phyloP scores from a whole-genome alignment of 2,797 vertebrate genomes.

The Pseudochirops corinnae region DNA sequence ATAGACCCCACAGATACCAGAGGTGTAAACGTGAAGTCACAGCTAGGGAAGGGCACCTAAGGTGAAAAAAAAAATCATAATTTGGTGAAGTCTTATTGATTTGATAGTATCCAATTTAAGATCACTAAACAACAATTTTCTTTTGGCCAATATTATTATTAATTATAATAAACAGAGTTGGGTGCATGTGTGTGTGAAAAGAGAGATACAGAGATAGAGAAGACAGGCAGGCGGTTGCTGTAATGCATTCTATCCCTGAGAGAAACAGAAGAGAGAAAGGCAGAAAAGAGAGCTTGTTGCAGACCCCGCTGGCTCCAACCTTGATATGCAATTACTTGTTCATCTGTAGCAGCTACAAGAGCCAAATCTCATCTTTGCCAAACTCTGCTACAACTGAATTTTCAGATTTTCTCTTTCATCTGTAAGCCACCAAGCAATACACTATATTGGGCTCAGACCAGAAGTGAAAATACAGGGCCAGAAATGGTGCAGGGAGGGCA shows the following conservation, averaged over 20 bases:
- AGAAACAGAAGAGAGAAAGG: background rate
- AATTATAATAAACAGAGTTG: background rate
- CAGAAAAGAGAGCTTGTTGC: background rate
- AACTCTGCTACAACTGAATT: slow-evolving; percentile 17
- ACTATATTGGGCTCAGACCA: background rate
- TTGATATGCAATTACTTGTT: background rate
- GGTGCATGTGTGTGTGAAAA: background rate
- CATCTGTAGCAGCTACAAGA: background rate
- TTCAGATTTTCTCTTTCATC: slow-evolving; percentile 7
- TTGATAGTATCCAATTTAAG: background rate
- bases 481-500: background rate
- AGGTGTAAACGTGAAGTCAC: background rate
- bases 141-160: background rate
- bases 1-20: background rate
- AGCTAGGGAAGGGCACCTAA: background rate
- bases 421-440: background rate
- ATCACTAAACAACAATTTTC: background rate
- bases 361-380: background rate
- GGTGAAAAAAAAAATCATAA: background rate
- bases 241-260: background rate
- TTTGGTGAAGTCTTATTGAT: background rate
- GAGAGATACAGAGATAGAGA: background rate
- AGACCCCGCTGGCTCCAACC: background rate
- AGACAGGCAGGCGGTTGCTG: background rate
- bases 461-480: background rate